phyloP scores from a whole-genome alignment of 2,797 vertebrate genomes.

The Potorous gilbertii region DNA sequence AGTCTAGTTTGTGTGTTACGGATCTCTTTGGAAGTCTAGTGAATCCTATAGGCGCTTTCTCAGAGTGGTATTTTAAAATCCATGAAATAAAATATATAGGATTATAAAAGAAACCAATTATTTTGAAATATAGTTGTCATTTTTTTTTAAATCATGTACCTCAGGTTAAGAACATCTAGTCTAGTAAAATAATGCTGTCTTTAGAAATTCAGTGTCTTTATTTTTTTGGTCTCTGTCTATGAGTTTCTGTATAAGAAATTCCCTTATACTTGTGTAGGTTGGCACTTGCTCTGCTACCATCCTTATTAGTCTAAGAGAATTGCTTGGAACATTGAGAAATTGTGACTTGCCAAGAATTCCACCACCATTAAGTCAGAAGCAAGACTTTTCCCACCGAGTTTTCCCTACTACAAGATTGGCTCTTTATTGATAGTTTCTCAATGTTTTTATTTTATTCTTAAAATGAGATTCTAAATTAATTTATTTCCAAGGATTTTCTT shows the following conservation, averaged over 20 bases:
- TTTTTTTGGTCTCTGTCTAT: background rate
- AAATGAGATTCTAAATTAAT: constrained; percentile 62
- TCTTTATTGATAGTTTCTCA: background rate
- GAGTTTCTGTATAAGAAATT: background rate
- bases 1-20: background rate
- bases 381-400: background rate
- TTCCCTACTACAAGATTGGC: background rate
- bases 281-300: background rate
- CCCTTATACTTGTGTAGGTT: background rate
- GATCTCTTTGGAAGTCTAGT: background rate
- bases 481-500: constrained; percentile 56
- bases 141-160: background rate
- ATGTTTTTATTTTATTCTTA: constrained; percentile 47
- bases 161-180: background rate
- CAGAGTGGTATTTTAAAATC: too few relatives aligned
- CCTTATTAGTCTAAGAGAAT: background rate
- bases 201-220: constrained; percentile 19
- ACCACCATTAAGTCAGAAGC: background rate
- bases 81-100: background rate
- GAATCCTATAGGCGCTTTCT: background rate
- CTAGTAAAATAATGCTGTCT: constrained; percentile 46
- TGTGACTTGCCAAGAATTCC: background rate
- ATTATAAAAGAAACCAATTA: background rate
- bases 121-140: background rate
- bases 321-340: background rate